A percentile compares a stretch with the other conserved stretches of the same genome.
Conservation (phyloP, 2,888 invertebrate genomes). For the Brachylomia viminalis region DNA sequence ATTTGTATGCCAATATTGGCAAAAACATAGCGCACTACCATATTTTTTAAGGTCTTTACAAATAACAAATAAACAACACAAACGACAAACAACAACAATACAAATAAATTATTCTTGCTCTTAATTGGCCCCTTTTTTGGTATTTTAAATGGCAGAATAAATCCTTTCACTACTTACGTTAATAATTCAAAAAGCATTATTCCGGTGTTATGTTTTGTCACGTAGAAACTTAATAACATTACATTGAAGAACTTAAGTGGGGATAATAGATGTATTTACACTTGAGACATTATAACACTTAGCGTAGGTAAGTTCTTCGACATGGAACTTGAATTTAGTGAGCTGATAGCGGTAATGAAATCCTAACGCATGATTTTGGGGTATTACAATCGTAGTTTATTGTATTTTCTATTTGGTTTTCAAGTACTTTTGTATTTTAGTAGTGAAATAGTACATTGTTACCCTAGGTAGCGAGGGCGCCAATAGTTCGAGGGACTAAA, state of each 20-base stretch:
- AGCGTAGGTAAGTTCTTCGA: constrained; percentile 40
- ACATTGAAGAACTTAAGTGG: constrained; percentile 33
- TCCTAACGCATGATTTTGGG: constrained; percentile 20
- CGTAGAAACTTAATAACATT: constrained; percentile 48
- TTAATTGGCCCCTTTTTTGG: too few relatives aligned
- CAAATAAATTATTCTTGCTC: too few relatives aligned
- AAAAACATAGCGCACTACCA: too few relatives aligned
- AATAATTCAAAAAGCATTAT: constrained; percentile 14
- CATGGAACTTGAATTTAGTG: constrained; percentile 67
- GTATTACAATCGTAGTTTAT: constrained; percentile 27
- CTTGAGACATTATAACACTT: constrained; percentile 50
- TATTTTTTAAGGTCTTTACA: too few relatives aligned
- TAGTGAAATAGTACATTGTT: too few relatives aligned
- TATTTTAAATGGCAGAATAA: not conserved
- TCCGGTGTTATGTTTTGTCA: constrained; percentile 18
- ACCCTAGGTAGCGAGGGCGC: too few relatives aligned
- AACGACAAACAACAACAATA: too few relatives aligned
- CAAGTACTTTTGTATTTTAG: not conserved
- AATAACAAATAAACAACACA: too few relatives aligned
- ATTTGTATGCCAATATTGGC: too few relatives aligned
- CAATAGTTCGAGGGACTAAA: too few relatives aligned
- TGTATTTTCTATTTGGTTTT: not conserved
- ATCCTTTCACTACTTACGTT: not conserved
- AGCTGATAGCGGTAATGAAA: constrained; percentile 59
- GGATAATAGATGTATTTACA: constrained; percentile 28